Base-by-base conservation (phyloP, 2,888 invertebrate genomes). In the Polydrusus tereticollis region DNA sequence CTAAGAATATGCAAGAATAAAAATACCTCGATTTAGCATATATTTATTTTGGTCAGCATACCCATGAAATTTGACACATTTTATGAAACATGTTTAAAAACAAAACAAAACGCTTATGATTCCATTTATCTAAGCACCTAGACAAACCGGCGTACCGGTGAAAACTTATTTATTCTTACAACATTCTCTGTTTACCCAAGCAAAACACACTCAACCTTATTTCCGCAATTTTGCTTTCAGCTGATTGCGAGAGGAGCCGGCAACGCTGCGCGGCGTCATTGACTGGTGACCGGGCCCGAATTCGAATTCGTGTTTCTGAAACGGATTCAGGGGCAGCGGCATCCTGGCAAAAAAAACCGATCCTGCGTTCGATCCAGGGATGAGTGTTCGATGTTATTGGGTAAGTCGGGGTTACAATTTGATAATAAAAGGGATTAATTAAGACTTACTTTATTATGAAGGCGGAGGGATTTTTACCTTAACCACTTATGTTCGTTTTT, bases 351-450 rank as follows among this genome's bases (percentile, higher is more conserved):
- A 52, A 47, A 21, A 29, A n/a, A 33, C 36, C 36, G 63, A 72
- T 68, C 59, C 60, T 63, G 41, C 55, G 60, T 20, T 60, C 43
- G 20, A 59, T 63, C 20, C 26, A 43, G 43, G 58, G 41, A 45
- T 52, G 50, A n/a, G 58, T 59, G 69, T 69, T 73, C 69, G 10
- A 45, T 69, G 58, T 69, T 73, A 73, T 73, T 73, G 68, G 64
- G 73, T 73, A 58, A 73, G 73, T 73, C 3, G 3, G 2, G 16
- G 16, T 2, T 41, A 16, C 2, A 14, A 5, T 41, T 41, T 41
- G 2, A 3, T 41, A 41, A 36, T 26, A 26, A 7, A 26, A 26
- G 7, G 7, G 7, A 7, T 26, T 26, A 7, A 5, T 26, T 7
- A 7, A 26, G 7, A 7, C 3, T 26, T 3, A 26, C 26, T n/a